These are phyloP conservation scores for Dipus sagitta DNA, from an alignment of 2,797 vertebrate species.

Conservation along the genomic window DNA sequence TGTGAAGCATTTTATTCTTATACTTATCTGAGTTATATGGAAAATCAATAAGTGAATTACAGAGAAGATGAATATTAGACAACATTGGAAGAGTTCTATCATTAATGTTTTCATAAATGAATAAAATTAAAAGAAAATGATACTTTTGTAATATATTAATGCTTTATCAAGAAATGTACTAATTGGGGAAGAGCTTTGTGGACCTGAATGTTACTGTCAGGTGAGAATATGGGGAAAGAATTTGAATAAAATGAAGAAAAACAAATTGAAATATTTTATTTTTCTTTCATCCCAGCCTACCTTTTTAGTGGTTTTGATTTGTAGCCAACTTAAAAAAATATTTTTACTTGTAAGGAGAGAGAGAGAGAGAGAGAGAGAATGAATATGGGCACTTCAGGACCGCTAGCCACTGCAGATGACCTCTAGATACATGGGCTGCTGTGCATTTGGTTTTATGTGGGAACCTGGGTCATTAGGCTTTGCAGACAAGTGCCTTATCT, in stretches of 20 bases:
- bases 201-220: background rate
- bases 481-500: too few relatives aligned
- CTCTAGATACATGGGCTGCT: too few relatives aligned
- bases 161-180: background rate
- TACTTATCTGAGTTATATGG: background rate
- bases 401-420: too few relatives aligned
- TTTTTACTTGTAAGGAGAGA: too few relatives aligned
- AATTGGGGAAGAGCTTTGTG: background rate
- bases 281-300: background rate
- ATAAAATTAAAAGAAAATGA: background rate
- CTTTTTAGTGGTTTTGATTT: background rate
- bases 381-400: too few relatives aligned
- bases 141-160: slow-evolving; percentile 12
- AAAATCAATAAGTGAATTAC: background rate
- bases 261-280: background rate
- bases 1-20: background rate
- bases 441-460: too few relatives aligned
- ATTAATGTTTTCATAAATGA: background rate
- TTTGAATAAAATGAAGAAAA: slow-evolving; percentile 20
- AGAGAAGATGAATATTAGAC: background rate
- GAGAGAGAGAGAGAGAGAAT: too few relatives aligned
- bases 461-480: too few relatives aligned
- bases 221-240: background rate
- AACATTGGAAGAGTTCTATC: background rate
- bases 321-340: background rate